Conservation (phyloP, 2,113 vertebrate genomes). For the Podarcis cretensis region DNA sequence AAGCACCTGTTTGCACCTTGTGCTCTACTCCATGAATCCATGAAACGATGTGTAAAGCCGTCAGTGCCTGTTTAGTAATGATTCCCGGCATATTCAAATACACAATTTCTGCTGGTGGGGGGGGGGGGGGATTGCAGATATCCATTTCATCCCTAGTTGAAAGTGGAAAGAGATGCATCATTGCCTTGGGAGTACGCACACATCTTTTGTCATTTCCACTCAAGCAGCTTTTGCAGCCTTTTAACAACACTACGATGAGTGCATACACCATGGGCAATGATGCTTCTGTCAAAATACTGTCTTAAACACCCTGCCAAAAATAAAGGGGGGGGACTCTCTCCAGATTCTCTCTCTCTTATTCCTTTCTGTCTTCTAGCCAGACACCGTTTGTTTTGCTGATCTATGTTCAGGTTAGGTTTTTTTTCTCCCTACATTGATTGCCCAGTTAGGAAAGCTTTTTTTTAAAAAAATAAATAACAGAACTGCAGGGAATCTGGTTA, state of each 20-base stretch:
- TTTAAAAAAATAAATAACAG: background rate
- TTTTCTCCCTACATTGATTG: background rate
- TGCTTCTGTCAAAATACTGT: background rate
- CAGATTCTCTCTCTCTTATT: conserved; percentile 27
- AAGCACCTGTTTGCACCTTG: background rate
- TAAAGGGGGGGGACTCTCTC: background rate
- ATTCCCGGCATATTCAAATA: background rate
- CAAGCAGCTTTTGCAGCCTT: background rate
- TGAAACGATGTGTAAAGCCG: background rate
- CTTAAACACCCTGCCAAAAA: background rate
- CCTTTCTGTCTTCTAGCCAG: conserved; percentile 14
- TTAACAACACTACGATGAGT: background rate
- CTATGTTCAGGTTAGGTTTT: background rate
- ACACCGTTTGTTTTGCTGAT: background rate
- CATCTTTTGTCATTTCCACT: background rate
- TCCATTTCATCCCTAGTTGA: background rate
- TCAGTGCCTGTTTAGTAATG: background rate
- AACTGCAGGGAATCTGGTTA: background rate
- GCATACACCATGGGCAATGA: background rate
- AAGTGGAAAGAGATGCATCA: background rate
- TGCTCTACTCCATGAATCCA: background rate
- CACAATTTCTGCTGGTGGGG: background rate
- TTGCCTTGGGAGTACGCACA: background rate
- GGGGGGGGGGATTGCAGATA: background rate
- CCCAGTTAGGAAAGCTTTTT: background rate